Percentiles rank a stretch among this genome's conserved stretches.
These are phyloP conservation scores for Sminthurides bifidus DNA, from an alignment of 1,140 invertebrate species.

Conservation along the genomic window DNA sequence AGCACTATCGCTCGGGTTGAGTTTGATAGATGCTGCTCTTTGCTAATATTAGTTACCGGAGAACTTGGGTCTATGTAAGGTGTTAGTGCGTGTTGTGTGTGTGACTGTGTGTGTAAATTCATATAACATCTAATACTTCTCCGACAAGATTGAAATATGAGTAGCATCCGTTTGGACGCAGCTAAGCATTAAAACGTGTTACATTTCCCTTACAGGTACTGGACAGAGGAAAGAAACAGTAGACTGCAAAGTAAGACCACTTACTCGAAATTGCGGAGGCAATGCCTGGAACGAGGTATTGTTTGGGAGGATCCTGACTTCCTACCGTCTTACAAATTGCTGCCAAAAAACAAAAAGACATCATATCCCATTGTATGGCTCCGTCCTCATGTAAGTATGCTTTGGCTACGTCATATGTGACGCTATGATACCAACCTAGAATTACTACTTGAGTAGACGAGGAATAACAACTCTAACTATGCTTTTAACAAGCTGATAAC, in stretches of 20 bases:
- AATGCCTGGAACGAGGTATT: constrained; percentile 45
- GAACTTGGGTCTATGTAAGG: background rate
- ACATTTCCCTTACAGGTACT: constrained; percentile 40
- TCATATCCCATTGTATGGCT: constrained; percentile 45
- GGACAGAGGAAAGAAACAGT: constrained; percentile 44
- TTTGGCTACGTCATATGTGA: background rate
- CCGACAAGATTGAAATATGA: background rate
- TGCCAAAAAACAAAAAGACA: constrained; percentile 28
- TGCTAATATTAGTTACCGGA: background rate
- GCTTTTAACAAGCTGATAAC: constrained; percentile 5
- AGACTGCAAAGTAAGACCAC: constrained; percentile 38
- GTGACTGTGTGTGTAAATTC: background rate
- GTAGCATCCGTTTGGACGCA: background rate
- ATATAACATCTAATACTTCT: background rate
- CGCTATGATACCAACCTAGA: constrained; percentile 2
- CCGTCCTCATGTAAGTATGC: constrained; percentile 46
- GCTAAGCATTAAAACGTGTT: background rate
- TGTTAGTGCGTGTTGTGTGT: background rate
- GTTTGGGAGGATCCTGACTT: constrained; percentile 55
- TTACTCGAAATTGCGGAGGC: constrained; percentile 41
- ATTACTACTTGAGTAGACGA: background rate
- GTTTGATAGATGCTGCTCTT: background rate
- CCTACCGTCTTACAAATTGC: constrained; percentile 25
- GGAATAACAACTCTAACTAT: background rate
- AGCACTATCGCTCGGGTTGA: background rate